Evolutionary conservation across 2,888 invertebrate genomes (phyloP), one percentile per base, ranked within the genome.

Genomic region (Coenonympha arcania): DNA sequence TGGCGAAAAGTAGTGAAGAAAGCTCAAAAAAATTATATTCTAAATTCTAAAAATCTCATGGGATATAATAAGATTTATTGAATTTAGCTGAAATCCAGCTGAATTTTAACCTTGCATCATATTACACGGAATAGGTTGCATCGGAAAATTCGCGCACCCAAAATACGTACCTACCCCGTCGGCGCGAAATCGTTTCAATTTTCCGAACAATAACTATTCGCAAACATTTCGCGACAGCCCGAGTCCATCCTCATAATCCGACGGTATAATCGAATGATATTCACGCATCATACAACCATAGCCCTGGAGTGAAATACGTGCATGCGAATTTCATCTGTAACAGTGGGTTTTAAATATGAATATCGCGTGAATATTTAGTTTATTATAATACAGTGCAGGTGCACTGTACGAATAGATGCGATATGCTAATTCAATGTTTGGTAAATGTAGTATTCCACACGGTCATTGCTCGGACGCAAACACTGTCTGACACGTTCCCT

Each of bases 361-460:
- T 43, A 24, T 55, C 5, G 46, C 33, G 0, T 47, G 20, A 26
- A 16, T n/a, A 6, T 28, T 44, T 39, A 20, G 31, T 44, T 13
- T 24, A 13, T 47, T 31, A 13, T 13, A 40, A 42, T 45, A 37
- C 13, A 31, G 15, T 37, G 3, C 40, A 30, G 44, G n/a, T 20
- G 31, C 19, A 18, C 39, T 55, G 55, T 50, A 52, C 44, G 48
- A 44, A 50, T 57, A 55, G 50, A 62, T 56, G 53, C 59, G 57
- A 60, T 71, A 73, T 69, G 70, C 63, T 69, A 72, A 69, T 73
- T 63, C 66, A 64, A 66, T 71, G 71, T 71, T 71, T 70, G 66
- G 62, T 61, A 65, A 70, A 71, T 72, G 69, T 65, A 63, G 61
- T 65, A 55, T 50, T 55, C 52, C 34, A 24, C 54, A 48, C 50